phyloP scores from a whole-genome alignment of 2,888 invertebrate genomes.

The Drosophila colorata region DNA sequence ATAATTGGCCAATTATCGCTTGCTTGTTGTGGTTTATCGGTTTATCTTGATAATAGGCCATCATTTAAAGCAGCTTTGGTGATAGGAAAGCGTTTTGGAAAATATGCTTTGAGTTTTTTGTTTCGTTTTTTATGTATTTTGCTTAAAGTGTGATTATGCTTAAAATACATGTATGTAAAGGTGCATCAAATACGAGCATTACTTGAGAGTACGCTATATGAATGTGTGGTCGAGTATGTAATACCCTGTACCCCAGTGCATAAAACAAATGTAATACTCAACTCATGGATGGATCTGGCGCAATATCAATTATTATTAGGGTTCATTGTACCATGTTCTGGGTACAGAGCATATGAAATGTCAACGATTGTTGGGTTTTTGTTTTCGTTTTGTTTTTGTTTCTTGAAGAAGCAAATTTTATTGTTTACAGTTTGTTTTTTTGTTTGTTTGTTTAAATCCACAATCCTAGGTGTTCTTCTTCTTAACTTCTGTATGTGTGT shows the following conservation, averaged over 20 bases:
- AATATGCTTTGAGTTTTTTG: constrained; percentile 34
- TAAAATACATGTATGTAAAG: constrained; percentile 27
- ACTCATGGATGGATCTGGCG: constrained; percentile 9
- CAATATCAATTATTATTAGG: neutral
- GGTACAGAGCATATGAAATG: constrained; percentile 28
- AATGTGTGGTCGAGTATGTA: constrained; percentile 22
- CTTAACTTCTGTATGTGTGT: constrained; percentile 25
- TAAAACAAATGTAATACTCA: neutral
- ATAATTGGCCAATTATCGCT: constrained; percentile 47
- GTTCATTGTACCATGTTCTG: neutral
- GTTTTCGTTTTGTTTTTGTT: constrained; percentile 40
- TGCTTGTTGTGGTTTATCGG: constrained; percentile 21
- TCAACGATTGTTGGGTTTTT: constrained; percentile 23
- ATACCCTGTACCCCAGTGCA: constrained; percentile 29
- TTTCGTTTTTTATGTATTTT: constrained; percentile 20
- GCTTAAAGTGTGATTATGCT: constrained; percentile 33
- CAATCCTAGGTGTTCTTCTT: constrained; percentile 41
- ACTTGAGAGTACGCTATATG: constrained; percentile 7
- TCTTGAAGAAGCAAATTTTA: constrained; percentile 72
- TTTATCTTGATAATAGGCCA: constrained; percentile 51
- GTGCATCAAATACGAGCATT: constrained; percentile 42
- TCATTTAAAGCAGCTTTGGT: constrained; percentile 73
- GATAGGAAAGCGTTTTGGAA: constrained; percentile 62
- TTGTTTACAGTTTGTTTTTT: constrained; percentile 54
- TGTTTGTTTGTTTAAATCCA: constrained; percentile 52